phyloP scores from a whole-genome alignment of 2,113 vertebrate genomes.

The Dendrocopos noguchii region DNA sequence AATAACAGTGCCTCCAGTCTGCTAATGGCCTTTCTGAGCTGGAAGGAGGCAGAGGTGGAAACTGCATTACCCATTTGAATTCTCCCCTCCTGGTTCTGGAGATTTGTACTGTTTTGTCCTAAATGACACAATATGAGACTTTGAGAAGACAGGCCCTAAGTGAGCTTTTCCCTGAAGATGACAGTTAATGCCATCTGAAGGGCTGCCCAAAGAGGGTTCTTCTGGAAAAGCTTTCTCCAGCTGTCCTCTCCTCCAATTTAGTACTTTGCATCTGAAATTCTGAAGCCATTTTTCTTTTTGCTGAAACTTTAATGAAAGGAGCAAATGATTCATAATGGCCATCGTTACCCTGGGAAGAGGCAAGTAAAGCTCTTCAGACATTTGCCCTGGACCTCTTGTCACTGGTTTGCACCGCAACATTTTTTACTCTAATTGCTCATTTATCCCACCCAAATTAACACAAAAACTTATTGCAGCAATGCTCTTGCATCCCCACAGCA shows the following conservation, averaged over 20 bases:
- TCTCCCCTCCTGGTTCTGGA: background rate
- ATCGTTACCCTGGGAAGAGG: background rate
- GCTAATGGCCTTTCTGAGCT: background rate
- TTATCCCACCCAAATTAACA: background rate
- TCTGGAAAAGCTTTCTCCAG: slow-evolving; percentile 13
- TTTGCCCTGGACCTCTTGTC: background rate
- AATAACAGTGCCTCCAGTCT: background rate
- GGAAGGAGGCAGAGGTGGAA: background rate
- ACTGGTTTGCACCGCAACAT: background rate
- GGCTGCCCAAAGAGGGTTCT: background rate
- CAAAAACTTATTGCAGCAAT: background rate
- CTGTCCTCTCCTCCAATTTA: slow-evolving; percentile 33
- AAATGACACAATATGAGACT: background rate
- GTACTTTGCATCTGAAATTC: slow-evolving; percentile 28
- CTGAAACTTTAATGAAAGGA: slow-evolving; percentile 36
- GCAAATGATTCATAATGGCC: slow-evolving; percentile 34
- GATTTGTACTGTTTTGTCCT: background rate
- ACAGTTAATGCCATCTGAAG: background rate
- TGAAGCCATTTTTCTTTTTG: slow-evolving; percentile 36
- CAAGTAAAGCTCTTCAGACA: background rate
- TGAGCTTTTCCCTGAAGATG: background rate
- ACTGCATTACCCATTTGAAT: background rate
- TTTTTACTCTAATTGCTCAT: background rate
- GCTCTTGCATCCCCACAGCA: background rate
- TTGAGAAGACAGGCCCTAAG: background rate